Base-by-base conservation (phyloP, 2,888 invertebrate species). In the Pilophorus perplexus region DNA sequence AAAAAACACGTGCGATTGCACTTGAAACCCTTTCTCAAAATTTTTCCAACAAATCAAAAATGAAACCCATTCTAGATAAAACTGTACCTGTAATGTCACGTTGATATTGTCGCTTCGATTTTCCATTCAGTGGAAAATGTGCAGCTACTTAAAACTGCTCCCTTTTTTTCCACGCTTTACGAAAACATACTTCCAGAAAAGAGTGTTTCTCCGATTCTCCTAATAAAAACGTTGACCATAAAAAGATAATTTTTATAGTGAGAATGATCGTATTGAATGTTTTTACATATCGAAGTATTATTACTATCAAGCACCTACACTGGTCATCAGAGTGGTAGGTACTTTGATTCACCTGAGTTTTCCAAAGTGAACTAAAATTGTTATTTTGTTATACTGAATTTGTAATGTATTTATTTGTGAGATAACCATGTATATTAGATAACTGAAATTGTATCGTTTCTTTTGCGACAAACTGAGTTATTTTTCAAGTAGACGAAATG, bases 231-330 rank as follows among this genome's bases (percentile, higher is more conserved):
- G 46, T 46, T 46, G 62, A 62, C 62, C 62, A 62, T 62, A 44
- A n/a, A n/a, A n/a, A n/a, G n/a, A n/a, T 62, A 46, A 62, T 62
- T 60, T 62, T 62, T 62, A 62, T 62, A 62, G 62, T 62, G 62
- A 46, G 46, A 62, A 46, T 42, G 42, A 46, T 62, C 62, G 62
- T 23, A 37, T 33, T 55, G 62, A 62, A 46, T 46, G 62, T 62
- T 62, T 62, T 48, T 62, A 62, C 62, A 62, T 62, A 62, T 62
- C 62, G 62, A 62, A 62, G 62, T 44, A 62, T 44, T 62, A 62
- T 46, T 42, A 59, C 40, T 59, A 59, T 38, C 38, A 16, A 27
- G 6, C 38, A 55, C 59, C 25, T 38, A 38, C 40, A 42, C 38
- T 16, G 59, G 59, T 27, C 59, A 42, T 59, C 59, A 38, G 23